These are phyloP conservation scores for Macheiramphus alcinus DNA, from an alignment of 2,113 vertebrate genomes.

Conservation along the genomic window DNA sequence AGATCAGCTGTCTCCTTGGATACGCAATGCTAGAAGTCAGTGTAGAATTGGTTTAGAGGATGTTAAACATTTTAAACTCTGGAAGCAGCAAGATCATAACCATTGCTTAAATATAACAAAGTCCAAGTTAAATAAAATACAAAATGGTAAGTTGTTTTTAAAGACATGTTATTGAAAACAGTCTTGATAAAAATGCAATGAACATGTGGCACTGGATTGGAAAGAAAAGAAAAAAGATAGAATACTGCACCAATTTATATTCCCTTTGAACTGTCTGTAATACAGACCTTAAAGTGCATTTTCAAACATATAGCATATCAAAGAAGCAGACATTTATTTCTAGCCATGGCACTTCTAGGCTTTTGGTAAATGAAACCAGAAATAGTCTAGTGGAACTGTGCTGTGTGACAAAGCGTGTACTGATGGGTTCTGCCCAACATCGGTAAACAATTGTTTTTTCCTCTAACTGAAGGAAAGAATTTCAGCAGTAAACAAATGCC, in stretches of 20 bases:
- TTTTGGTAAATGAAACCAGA: neutral
- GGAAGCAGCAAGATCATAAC: neutral
- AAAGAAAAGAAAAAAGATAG: neutral
- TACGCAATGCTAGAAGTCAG: neutral
- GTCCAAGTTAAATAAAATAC: neutral
- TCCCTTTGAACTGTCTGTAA: slow-evolving; percentile 53
- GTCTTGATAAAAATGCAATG: neutral
- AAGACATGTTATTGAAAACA: neutral
- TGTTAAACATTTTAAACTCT: neutral
- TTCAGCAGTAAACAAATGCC: slow-evolving; percentile 36
- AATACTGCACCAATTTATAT: slow-evolving; percentile 19
- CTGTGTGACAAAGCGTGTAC: neutral
- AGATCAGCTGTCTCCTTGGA: neutral
- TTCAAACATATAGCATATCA: slow-evolving; percentile 53
- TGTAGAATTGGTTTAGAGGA: neutral
- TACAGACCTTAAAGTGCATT: slow-evolving; percentile 44
- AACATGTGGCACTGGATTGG: neutral
- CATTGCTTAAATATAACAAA: neutral
- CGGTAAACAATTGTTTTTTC: slow-evolving; percentile 7
- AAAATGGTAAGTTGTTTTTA: neutral
- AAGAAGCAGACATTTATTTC: slow-evolving; percentile 42
- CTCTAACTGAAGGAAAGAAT: neutral
- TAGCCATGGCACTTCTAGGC: neutral
- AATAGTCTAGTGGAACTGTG: neutral
- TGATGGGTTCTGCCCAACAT: neutral